Conservation (phyloP, 2,888 invertebrate genomes). For the Neoaliturus tenellus region DNA sequence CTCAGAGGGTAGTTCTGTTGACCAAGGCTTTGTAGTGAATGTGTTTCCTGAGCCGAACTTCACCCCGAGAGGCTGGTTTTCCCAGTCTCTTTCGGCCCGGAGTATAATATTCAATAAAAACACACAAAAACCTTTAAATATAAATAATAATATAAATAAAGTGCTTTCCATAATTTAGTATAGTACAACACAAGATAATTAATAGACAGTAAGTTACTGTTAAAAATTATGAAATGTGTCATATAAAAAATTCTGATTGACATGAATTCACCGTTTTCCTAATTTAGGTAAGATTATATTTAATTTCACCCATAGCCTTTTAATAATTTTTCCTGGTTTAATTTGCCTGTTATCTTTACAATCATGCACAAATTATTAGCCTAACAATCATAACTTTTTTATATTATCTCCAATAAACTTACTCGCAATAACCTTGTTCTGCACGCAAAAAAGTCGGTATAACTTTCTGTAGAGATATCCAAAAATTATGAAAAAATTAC, state of each 20-base stretch:
- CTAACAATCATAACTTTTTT: not conserved
- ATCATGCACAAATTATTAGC: not conserved
- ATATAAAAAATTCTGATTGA: not conserved
- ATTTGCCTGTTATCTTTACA: not conserved
- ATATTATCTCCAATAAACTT: conserved; percentile 7
- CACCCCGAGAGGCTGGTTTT: conserved; percentile 9
- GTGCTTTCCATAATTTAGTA: no score
- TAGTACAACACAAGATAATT: no score
- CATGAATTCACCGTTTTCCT: not conserved
- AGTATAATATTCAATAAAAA: not conserved
- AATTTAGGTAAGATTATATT: not conserved
- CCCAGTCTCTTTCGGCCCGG: not conserved
- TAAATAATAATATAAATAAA: not conserved
- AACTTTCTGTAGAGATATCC: not conserved
- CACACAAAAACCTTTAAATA: not conserved
- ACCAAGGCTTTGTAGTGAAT: not conserved
- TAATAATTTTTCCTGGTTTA: conserved; percentile 3
- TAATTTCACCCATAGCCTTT: not conserved
- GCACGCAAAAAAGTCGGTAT: not conserved
- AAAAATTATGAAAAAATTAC: not conserved
- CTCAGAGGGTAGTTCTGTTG: conserved; percentile 7
- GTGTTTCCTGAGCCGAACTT: conserved; percentile 19
- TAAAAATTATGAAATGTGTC: not conserved
- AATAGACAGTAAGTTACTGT: not conserved
- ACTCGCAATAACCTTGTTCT: not conserved